phyloP scores from a whole-genome alignment of 2,113 vertebrate species.

The Thryonomys swinderianus region DNA sequence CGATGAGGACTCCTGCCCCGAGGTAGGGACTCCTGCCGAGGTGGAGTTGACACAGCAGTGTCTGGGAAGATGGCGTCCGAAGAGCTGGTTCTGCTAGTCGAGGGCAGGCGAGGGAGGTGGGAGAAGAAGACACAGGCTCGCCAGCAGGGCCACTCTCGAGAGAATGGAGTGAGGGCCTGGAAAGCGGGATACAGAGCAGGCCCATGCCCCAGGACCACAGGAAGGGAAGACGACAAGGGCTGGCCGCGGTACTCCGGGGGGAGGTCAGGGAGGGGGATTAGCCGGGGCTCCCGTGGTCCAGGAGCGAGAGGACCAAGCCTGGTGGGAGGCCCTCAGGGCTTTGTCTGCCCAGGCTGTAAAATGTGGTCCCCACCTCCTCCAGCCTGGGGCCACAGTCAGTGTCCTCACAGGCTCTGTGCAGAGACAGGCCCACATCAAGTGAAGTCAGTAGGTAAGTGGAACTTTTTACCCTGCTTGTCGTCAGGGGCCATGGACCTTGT shows the following conservation, averaged over 20 bases:
- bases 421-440: background rate
- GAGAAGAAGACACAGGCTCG: background rate
- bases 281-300: background rate
- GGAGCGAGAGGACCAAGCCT: background rate
- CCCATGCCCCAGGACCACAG: fast-evolving
- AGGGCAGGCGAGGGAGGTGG: background rate
- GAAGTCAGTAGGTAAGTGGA: background rate
- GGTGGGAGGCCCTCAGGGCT: background rate
- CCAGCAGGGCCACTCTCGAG: background rate
- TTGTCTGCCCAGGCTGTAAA: background rate
- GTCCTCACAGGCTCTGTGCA: background rate
- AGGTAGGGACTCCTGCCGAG: fast-evolving
- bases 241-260: no score
- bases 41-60: no score
- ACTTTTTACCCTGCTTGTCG: background rate
- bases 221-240: background rate
- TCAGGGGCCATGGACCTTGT: background rate
- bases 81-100: background rate
- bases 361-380: background rate
- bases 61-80: background rate
- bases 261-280: background rate
- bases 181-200: background rate
- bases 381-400: background rate
- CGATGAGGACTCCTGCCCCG: background rate
- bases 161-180: background rate